Evolutionary conservation across 2,888 invertebrate genomes (phyloP).

Genomic region (Ochropacha duplaris): DNA sequence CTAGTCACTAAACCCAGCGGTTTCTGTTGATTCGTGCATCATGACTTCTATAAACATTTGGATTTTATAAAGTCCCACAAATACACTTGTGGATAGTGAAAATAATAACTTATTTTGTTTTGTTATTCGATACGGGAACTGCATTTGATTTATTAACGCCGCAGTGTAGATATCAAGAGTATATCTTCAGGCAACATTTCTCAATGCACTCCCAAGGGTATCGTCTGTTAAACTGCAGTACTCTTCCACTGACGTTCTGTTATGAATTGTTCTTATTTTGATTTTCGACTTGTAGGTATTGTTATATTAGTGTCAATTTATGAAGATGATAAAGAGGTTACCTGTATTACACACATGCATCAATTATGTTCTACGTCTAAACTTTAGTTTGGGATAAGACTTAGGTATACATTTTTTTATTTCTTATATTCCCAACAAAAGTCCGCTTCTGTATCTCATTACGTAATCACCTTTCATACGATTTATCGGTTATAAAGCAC

Average conservation of each 20-base stretch:
- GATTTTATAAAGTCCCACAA: background rate
- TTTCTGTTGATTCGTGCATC: too few species aligned
- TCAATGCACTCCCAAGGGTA: conserved; percentile 32
- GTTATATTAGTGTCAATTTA: background rate
- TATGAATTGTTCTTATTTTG: background rate
- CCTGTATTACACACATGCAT: too few species aligned
- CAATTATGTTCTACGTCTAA: too few species aligned
- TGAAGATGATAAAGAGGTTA: too few species aligned
- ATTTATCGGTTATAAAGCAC: too few species aligned
- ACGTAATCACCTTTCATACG: too few species aligned
- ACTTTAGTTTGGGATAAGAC: too few species aligned
- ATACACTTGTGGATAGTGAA: background rate
- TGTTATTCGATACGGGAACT: conserved; percentile 4
- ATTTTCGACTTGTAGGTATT: background rate
- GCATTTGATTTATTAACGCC: conserved; percentile 35
- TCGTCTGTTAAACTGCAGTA: conserved; percentile 26
- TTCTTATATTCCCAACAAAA: too few species aligned
- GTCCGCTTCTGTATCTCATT: too few species aligned
- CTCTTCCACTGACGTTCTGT: background rate
- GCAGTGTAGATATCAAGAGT: conserved; percentile 21
- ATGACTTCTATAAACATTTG: too few species aligned
- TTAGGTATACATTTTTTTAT: too few species aligned
- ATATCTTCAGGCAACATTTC: conserved; percentile 11
- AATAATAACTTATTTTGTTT: background rate
- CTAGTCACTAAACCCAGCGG: too few species aligned